Base-by-base conservation (phyloP, 2,888 invertebrate genomes). In the Synanthedon andrenaeformis region DNA sequence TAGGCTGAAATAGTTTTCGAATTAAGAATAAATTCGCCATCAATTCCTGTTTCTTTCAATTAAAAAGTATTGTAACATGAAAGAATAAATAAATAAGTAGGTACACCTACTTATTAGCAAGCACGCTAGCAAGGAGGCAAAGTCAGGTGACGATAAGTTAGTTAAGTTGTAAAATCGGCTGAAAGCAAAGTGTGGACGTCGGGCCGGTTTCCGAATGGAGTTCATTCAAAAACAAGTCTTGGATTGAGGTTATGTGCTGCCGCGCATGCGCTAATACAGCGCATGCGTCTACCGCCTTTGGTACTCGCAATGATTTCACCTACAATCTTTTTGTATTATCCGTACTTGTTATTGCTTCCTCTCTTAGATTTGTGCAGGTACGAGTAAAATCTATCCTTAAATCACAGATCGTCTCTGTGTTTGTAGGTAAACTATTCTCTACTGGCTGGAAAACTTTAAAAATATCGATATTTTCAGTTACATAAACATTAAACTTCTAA, bases 151-250 rank as follows among this genome's bases (percentile, higher is more conserved):
- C 51, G 58, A 53, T 67, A 62, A 62, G 59, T 60, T 58, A 56
- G 62, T 67, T 60, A 68, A 68, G 68, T 67, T 62, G 63, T 62
- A 64, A 70, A 70, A 70, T 69, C 67, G 62, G 66, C 70, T 78
- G 71, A 77, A 76, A 77, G 79, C 70, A 76, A 78, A 79, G 76
- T 79, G 74, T 71, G 70, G 70, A 73, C 61, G 65, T 64, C 69
- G 62, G 72, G 67, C 79, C 76, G 78, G 76, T 69, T 69, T 55
- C 62, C 68, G 68, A 75, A 70, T 76, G 75, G 77, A 78, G 76
- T 81, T 85, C 84, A 85, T 87, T 87, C 83, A 85, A 86, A 79
- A 86, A 86, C 82, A 82, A 76, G 81, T 76, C 76, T 76, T 70
- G 73, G 74, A 83, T 83, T 84, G 82, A 84, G 85, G 85, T 84